Evolutionary conservation across 2,888 invertebrate genomes (phyloP), one percentile per base, ranked within the genome.

Genomic region (Halictus quadricinctus): DNA sequence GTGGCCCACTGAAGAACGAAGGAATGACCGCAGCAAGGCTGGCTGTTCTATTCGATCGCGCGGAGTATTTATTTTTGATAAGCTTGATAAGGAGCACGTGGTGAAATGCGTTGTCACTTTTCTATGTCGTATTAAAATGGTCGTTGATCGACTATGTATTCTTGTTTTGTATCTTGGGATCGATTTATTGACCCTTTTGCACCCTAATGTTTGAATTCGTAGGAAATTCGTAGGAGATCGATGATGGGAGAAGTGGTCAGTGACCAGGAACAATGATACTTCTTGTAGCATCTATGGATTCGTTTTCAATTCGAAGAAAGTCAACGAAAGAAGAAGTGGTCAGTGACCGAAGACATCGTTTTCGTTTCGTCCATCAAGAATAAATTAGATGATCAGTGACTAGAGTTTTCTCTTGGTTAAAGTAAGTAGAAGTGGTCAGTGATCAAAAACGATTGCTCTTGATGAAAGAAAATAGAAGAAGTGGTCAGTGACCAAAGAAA

Each of bases 41-140:
- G 70, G 41, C 12, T 29, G 66, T 18, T 25, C 25, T n/a, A 7
- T 6, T 58, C 10, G 29, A 50, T 60, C 60, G 46, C 8, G 46
- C n/a, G 41, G 43, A 70, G 41, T 81, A 70, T 70, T 74, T 82
- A 74, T 72, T 83, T 83, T 83, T 83, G 48, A 83, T 83, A 80
- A 21, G 15, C 10, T 69, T 15, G 50, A 81, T 60, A 72, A 72
- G 64, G 13, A 6, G 13, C 36, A 48, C 46, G 25, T 18, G 15
- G 5, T 6, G 29, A 41, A 18, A 74, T 15, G 36, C 25, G 1
- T 36, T 29, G 21, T 29, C 54, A 75, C 43, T 80, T 80, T 80
- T 80, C 3, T 69, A 69, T 69, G 66, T 36, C 36, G 41, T 41
- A 69, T 41, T 69, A 69, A 69, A 41, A 43, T 69, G 41, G 69